Conservation (phyloP, 1,140 invertebrate genomes). For the Drosophila navojoa region DNA sequence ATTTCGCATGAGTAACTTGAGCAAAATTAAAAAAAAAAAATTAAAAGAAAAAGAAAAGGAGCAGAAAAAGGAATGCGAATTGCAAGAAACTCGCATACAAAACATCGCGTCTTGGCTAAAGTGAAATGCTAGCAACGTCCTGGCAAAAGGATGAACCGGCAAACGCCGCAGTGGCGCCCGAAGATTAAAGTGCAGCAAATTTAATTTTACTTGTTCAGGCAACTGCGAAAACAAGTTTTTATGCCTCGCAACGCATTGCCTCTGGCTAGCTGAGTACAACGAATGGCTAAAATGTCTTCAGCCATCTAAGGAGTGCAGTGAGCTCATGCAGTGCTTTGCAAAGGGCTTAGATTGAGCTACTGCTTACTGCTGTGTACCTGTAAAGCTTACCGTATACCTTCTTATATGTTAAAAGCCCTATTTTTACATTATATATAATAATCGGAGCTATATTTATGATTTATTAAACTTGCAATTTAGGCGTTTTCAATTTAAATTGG, state of each 20-base stretch:
- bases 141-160: slow-evolving; percentile 24
- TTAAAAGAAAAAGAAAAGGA: slow-evolving; percentile 4
- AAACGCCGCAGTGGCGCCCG: slow-evolving; percentile 16
- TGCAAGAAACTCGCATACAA: slow-evolving; percentile 57
- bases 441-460: too few relatives aligned
- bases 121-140: slow-evolving; percentile 43
- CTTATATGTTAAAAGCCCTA: too few relatives aligned
- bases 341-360: too few relatives aligned
- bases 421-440: too few relatives aligned
- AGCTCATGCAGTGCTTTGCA: too few relatives aligned
- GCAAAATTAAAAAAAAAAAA: slow-evolving; percentile 66
- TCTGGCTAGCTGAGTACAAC: background rate
- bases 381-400: too few relatives aligned
- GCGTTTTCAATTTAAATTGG: too few relatives aligned
- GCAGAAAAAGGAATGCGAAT: slow-evolving; percentile 17
- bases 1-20: slow-evolving; percentile 75
- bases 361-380: too few relatives aligned
- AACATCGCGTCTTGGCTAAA: slow-evolving; percentile 39
- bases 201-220: slow-evolving; percentile 42
- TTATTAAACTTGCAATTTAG: too few relatives aligned
- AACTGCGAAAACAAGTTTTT: slow-evolving; percentile 4
- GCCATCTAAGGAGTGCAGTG: too few relatives aligned
- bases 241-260: background rate
- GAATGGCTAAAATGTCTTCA: background rate
- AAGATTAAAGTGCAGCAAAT: slow-evolving; percentile 74